Evolutionary conservation across 2,113 vertebrate species (phyloP).

Genomic region (Cariama cristata): DNA sequence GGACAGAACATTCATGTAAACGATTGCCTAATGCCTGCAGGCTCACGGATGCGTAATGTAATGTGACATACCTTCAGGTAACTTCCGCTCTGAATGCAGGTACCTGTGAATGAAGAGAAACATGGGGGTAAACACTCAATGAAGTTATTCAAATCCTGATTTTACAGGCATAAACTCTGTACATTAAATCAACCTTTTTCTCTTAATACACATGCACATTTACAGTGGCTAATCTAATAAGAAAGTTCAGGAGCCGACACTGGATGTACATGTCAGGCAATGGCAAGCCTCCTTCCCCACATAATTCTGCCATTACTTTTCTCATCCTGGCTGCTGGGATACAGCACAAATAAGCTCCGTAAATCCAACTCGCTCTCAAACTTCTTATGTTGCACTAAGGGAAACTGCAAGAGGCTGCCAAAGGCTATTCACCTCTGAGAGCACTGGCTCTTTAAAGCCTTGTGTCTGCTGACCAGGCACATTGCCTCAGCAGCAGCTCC

Average conservation of each 20-base stretch:
- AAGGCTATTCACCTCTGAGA: not conserved
- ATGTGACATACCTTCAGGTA: constrained; percentile 75
- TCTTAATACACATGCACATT: not conserved
- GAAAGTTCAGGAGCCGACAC: not conserved
- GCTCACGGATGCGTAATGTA: not conserved
- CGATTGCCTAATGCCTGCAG: not conserved
- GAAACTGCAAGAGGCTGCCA: not conserved
- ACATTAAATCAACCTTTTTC: not conserved
- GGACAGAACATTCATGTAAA: not conserved
- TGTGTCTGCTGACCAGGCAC: not conserved
- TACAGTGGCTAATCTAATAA: not conserved
- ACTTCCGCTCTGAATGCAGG: constrained; percentile 56
- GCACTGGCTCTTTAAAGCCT: not conserved
- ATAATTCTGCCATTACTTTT: not conserved
- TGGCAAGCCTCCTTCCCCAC: not conserved
- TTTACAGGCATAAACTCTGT: not conserved
- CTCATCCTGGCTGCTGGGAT: not conserved
- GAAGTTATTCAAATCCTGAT: not conserved
- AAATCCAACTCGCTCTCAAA: not conserved
- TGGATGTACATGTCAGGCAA: not conserved
- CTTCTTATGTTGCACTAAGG: not conserved
- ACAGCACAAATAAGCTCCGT: not conserved
- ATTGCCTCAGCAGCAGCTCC: not conserved
- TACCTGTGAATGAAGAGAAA: constrained; percentile 57
- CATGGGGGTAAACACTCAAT: not conserved